phyloP scores from a whole-genome alignment of 1,140 invertebrate genomes.

The Nebria ingens region DNA sequence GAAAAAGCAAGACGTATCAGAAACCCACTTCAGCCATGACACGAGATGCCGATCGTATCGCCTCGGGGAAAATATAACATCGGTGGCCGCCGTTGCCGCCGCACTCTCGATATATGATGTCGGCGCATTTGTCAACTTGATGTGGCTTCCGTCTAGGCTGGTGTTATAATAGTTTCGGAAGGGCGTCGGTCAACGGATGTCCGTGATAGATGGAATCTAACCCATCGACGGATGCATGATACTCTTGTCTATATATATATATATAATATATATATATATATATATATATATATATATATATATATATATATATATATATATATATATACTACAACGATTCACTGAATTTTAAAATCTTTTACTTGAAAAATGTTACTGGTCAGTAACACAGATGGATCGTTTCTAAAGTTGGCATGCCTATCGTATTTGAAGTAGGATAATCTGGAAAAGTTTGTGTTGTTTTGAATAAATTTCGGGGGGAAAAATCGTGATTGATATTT shows the following conservation, averaged over 20 bases:
- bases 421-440: too few relatives aligned
- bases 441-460: too few relatives aligned
- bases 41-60: neutral
- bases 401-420: too few relatives aligned
- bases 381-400: conserved; percentile 1
- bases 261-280: neutral
- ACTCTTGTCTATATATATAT: neutral
- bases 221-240: neutral
- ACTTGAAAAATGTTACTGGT: too few relatives aligned
- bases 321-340: neutral
- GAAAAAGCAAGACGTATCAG: neutral
- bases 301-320: neutral
- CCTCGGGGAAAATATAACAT: neutral
- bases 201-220: neutral
- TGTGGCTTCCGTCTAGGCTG: neutral
- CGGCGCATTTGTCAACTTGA: conserved; percentile 3
- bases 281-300: neutral
- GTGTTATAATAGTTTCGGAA: conserved; percentile 1
- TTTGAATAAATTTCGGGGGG: too few relatives aligned
- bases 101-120: neutral
- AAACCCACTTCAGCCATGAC: neutral
- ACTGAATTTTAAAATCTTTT: conserved; percentile 4
- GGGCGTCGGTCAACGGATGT: neutral
- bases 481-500: too few relatives aligned
- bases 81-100: too few relatives aligned